These are phyloP conservation scores for Anoplopoma fimbria DNA, from an alignment of 2,113 vertebrate species.

Conservation along the genomic window DNA sequence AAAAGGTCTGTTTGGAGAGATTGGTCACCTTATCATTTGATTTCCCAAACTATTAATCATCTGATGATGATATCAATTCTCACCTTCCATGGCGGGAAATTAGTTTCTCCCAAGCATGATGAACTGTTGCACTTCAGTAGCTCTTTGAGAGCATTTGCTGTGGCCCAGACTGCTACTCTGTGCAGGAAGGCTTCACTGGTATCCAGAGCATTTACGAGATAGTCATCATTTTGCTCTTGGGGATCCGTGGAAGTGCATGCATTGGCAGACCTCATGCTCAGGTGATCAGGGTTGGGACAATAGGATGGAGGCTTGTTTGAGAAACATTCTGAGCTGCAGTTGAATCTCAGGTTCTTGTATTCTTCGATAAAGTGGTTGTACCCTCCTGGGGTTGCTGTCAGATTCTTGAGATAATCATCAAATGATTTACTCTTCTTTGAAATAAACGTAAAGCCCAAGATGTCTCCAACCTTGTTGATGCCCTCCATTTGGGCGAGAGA, in stretches of 20 bases:
- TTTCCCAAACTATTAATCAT: background rate
- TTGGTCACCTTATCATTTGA: background rate
- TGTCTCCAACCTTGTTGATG: slow-evolving; percentile 77
- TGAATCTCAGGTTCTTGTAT: slow-evolving; percentile 75
- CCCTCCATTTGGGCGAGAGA: slow-evolving; percentile 59
- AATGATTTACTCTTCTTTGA: slow-evolving; percentile 65
- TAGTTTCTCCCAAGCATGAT: slow-evolving; percentile 62
- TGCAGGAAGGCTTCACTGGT: slow-evolving; percentile 40
- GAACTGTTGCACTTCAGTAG: slow-evolving; percentile 74
- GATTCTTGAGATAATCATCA: slow-evolving; percentile 68
- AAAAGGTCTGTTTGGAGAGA: background rate
- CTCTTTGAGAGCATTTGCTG: slow-evolving; percentile 71
- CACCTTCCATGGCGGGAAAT: slow-evolving; percentile 80
- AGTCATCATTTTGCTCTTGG: slow-evolving; percentile 69
- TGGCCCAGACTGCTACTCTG: slow-evolving; percentile 63
- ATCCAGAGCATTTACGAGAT: slow-evolving; percentile 41
- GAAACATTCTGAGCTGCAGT: slow-evolving; percentile 67
- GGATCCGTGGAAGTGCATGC: slow-evolving; percentile 55
- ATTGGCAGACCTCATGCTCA: slow-evolving; percentile 36
- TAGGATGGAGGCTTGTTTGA: slow-evolving; percentile 17
- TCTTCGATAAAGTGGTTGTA: slow-evolving; percentile 77
- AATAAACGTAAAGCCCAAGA: slow-evolving; percentile 78
- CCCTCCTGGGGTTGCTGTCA: slow-evolving; percentile 55
- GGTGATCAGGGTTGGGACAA: slow-evolving; percentile 19
- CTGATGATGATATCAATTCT: background rate